Conservation (phyloP, 2,888 invertebrate genomes). For the Panorpa germanica region DNA sequence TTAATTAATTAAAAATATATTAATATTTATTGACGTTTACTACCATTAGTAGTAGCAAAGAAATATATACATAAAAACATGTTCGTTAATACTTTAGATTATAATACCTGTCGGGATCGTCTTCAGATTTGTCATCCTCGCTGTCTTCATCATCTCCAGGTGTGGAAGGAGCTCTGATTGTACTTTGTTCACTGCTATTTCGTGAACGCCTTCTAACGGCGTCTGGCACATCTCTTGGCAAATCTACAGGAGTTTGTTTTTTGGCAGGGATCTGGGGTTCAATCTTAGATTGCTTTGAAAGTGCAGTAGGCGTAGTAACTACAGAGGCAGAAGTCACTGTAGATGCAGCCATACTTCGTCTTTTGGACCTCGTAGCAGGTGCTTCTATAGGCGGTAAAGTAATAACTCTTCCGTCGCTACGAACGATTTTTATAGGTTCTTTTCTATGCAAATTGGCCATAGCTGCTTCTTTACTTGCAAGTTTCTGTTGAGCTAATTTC, state of each 20-base stretch:
- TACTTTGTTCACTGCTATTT: constrained; percentile 8
- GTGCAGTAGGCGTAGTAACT: constrained; percentile 14
- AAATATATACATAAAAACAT: constrained; percentile 4
- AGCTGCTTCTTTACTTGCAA: constrained; percentile 1
- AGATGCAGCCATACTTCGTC: constrained; percentile 27
- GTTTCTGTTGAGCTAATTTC: constrained; percentile 3
- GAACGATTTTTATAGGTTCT: constrained; percentile 50
- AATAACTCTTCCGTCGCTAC: constrained; percentile 55
- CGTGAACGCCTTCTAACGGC: constrained; percentile 15
- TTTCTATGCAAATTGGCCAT: constrained; percentile 17
- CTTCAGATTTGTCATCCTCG: constrained; percentile 53
- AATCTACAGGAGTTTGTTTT: no score
- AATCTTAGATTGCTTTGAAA: constrained; percentile 13
- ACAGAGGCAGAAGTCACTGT: constrained; percentile 6
- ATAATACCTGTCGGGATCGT: constrained; percentile 63
- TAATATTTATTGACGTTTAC: background rate
- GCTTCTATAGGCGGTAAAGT: constrained; percentile 68
- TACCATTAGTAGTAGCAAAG: background rate
- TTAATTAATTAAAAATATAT: constrained; percentile 3
- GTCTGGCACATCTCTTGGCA: constrained; percentile 3
- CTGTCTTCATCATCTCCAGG: constrained; percentile 21
- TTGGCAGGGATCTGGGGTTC: constrained; percentile 16
- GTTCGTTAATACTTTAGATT: background rate
- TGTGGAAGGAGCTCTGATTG: constrained; percentile 11
- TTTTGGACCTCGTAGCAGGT: constrained; percentile 59